phyloP scores from a whole-genome alignment of 2,888 invertebrate genomes.

The Cephus rjabovi region DNA sequence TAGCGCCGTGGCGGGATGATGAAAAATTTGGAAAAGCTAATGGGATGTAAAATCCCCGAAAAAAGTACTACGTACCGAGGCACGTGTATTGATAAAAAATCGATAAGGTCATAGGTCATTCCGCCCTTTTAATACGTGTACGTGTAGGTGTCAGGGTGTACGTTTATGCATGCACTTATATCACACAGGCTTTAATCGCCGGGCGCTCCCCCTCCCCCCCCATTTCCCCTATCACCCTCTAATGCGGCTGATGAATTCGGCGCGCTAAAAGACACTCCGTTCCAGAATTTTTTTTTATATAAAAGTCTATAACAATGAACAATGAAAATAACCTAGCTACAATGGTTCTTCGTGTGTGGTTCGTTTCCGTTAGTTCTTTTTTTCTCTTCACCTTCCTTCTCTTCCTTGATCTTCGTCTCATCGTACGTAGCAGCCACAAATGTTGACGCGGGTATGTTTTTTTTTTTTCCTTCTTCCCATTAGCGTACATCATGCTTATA shows the following conservation, averaged over 20 bases:
- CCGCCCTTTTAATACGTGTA: too few relatives aligned
- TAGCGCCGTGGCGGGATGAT: too few relatives aligned
- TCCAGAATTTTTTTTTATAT: constrained; percentile 24
- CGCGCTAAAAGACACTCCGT: constrained; percentile 37
- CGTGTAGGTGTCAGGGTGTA: too few relatives aligned
- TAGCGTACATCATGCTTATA: constrained; percentile 2
- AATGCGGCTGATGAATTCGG: constrained; percentile 28
- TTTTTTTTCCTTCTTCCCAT: not conserved
- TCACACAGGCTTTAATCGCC: constrained; percentile 1
- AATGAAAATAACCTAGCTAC: constrained; percentile 33
- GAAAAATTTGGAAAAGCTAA: too few relatives aligned
- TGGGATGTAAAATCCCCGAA: too few relatives aligned
- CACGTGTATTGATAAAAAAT: too few relatives aligned
- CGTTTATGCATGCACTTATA: not conserved
- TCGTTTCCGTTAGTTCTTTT: not conserved
- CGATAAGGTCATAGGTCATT: too few relatives aligned
- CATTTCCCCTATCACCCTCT: not conserved
- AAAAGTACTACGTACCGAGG: too few relatives aligned
- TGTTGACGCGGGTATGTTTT: constrained; percentile 1
- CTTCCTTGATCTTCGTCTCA: not conserved
- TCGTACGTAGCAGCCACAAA: not conserved
- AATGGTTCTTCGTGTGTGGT: constrained; percentile 18
- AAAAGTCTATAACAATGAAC: constrained; percentile 36
- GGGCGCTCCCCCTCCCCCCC: not conserved
- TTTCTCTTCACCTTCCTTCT: not conserved